phyloP scores from a whole-genome alignment of 1,140 invertebrate species.

The Metaphire vulgaris region DNA sequence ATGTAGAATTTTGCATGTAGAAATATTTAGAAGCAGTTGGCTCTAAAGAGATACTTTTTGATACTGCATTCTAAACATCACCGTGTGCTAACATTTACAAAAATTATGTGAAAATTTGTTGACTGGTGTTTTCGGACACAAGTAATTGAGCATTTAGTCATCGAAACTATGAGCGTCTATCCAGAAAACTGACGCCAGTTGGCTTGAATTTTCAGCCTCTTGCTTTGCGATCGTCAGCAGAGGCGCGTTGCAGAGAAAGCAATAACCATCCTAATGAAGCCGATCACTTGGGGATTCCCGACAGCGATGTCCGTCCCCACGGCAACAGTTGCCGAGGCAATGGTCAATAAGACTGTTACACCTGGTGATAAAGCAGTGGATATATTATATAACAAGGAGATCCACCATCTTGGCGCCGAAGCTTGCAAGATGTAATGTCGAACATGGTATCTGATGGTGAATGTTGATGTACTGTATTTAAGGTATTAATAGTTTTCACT shows the following conservation, averaged over 20 bases:
- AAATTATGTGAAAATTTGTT: constrained; percentile 1
- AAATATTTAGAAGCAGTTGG: neutral
- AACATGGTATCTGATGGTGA: neutral
- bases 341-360: constrained; percentile 12
- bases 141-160: no score
- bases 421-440: neutral
- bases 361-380: constrained; percentile 1
- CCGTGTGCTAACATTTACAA: neutral
- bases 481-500: neutral
- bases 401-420: neutral
- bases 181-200: no score
- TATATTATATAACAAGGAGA: constrained; percentile 12
- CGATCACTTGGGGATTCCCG: constrained; percentile 18
- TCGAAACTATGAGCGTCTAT: no score
- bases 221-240: constrained; percentile 9
- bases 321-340: constrained; percentile 9
- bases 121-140: neutral
- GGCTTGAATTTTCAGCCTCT: neutral
- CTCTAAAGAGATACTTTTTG: neutral
- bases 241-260: constrained; percentile 6
- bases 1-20: no score
- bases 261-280: constrained; percentile 1
- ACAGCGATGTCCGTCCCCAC: constrained; percentile 13
- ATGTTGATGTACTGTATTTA: neutral
- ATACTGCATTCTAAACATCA: neutral